Conservation (phyloP, 1,140 invertebrate species). For the Agrypnia vestita region DNA sequence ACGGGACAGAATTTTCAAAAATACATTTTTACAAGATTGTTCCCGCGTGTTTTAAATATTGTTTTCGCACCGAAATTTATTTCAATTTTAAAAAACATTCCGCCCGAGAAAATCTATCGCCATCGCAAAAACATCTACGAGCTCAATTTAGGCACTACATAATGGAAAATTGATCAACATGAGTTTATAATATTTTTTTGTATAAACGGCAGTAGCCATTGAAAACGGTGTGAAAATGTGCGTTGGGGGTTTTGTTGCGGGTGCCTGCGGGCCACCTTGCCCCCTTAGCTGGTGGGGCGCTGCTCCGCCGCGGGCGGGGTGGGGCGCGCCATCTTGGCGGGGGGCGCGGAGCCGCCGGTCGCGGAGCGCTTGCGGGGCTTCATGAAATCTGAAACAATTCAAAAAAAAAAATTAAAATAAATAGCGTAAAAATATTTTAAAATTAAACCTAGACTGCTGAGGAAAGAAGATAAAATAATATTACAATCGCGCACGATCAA, state of each 20-base stretch:
- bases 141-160: too few relatives aligned
- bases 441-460: neutral
- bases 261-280: neutral
- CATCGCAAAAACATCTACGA: too few relatives aligned
- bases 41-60: too few relatives aligned
- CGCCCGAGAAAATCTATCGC: too few relatives aligned
- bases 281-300: slow-evolving; percentile 15
- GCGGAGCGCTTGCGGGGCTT: slow-evolving; percentile 44
- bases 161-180: neutral
- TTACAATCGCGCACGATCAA: too few relatives aligned
- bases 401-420: too few relatives aligned
- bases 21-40: too few relatives aligned
- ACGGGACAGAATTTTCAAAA: too few relatives aligned
- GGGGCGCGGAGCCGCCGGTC: slow-evolving; percentile 9
- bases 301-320: neutral
- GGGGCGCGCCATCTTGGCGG: slow-evolving; percentile 43
- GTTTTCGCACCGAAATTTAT: too few relatives aligned
- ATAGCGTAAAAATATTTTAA: slow-evolving; percentile 1
- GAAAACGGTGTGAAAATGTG: neutral
- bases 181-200: too few relatives aligned
- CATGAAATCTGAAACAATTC: slow-evolving; percentile 55
- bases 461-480: neutral
- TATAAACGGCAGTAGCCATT: neutral
- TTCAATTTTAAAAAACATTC: too few relatives aligned
- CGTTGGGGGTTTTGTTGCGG: neutral